Evolutionary conservation across 2,888 invertebrate genomes (phyloP).

Genomic region (Hymenopus coronatus): DNA sequence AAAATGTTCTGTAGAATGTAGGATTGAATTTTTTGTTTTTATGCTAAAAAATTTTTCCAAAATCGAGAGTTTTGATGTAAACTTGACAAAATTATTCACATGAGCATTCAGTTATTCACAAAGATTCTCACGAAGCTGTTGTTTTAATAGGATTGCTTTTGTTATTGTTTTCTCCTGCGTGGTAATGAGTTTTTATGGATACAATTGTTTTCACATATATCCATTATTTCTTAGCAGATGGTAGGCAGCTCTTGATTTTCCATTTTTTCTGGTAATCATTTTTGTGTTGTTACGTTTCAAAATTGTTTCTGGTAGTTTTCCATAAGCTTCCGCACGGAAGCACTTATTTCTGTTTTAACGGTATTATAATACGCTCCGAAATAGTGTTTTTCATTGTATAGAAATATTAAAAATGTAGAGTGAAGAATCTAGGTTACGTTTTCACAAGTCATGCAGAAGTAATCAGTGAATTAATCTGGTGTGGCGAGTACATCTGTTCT

Average conservation of each 20-base stretch:
- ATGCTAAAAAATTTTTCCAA: too few relatives aligned
- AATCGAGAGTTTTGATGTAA: too few relatives aligned
- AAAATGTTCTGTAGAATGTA: too few relatives aligned
- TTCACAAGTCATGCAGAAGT: not conserved
- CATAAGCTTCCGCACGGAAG: not conserved
- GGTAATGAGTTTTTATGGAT: not conserved
- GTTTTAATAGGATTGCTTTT: not conserved
- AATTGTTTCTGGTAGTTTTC: not conserved
- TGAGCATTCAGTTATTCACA: not conserved
- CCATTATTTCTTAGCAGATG: not conserved
- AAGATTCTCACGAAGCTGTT: not conserved
- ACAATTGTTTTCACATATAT: not conserved
- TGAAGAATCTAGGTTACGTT: not conserved
- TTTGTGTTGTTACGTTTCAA: not conserved
- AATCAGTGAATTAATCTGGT: not conserved
- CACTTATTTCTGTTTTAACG: not conserved
- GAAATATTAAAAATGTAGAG: not conserved
- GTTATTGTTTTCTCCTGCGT: not conserved
- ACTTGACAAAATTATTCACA: too few relatives aligned
- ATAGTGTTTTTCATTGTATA: not conserved
- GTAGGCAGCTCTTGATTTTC: not conserved
- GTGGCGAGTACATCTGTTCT: not conserved
- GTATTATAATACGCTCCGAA: not conserved
- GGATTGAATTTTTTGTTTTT: too few relatives aligned
- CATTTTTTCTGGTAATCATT: not conserved